Percentiles rank a stretch among this genome's conserved stretches.
Evolutionary conservation across 2,888 invertebrate genomes (phyloP).

Genomic region (Capitulum mitella): DNA sequence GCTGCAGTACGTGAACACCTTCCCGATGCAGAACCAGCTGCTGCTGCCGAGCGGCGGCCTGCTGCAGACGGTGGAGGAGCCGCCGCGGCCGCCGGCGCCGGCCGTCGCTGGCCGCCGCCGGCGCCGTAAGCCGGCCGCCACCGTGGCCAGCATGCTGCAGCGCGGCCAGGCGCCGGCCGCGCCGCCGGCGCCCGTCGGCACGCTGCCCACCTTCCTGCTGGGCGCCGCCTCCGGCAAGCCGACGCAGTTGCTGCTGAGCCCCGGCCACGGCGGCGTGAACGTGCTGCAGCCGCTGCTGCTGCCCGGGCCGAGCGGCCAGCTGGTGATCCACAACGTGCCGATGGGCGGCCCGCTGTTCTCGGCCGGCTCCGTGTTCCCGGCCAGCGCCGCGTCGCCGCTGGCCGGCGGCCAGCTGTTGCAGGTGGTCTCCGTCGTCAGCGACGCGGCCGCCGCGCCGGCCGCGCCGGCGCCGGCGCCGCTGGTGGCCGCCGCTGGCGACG

Average conservation of each 20-base stretch:
- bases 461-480: conserved; percentile 55
- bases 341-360: conserved; percentile 41
- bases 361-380: conserved; percentile 54
- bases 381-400: conserved; percentile 49
- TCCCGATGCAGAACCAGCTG: conserved; percentile 38
- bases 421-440: conserved; percentile 57
- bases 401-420: conserved; percentile 57
- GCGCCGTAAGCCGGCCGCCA: background rate
- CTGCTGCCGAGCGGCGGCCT: conserved; percentile 56
- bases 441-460: background rate
- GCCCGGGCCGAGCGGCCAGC: conserved; percentile 8
- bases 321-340: conserved; percentile 39
- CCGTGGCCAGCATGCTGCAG: conserved; percentile 1
- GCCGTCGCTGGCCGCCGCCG: background rate
- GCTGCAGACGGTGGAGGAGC: conserved; percentile 37
- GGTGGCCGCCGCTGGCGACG: conserved; percentile 58
- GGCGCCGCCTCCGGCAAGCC: conserved; percentile 17
- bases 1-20: conserved; percentile 55
- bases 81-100: conserved; percentile 24
- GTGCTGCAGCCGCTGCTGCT: conserved; percentile 38
- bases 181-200: background rate
- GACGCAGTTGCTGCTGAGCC: conserved; percentile 28
- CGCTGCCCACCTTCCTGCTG: background rate
- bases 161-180: background rate
- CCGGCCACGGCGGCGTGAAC: conserved; percentile 32